Evolutionary conservation across 2,888 invertebrate species (phyloP).

Genomic region (Aspidiotus destructor): DNA sequence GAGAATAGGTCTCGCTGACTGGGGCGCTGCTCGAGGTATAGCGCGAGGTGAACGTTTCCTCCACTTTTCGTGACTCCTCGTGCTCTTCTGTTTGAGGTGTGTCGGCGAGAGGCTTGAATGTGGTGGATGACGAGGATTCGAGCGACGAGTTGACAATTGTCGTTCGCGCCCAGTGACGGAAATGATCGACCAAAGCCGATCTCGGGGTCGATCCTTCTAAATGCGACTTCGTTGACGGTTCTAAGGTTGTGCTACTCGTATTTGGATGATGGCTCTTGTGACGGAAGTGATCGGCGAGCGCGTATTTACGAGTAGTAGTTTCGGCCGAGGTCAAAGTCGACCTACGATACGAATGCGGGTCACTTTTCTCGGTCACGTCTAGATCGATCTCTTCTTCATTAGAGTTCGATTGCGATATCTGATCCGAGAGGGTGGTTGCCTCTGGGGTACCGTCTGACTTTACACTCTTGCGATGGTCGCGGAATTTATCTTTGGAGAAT

Average conservation of each 20-base stretch:
- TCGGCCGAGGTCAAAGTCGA: neutral
- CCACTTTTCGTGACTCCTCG: neutral
- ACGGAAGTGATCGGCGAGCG: neutral
- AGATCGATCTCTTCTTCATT: constrained; percentile 1
- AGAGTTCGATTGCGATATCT: constrained; percentile 1
- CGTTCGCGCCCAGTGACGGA: neutral
- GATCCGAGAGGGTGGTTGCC: neutral
- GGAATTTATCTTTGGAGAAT: neutral
- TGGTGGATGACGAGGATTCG: too few species aligned
- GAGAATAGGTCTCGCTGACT: neutral
- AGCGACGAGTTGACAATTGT: neutral
- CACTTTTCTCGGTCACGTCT: neutral
- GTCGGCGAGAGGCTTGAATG: too few species aligned
- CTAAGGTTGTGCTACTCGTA: neutral
- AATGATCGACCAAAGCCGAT: neutral
- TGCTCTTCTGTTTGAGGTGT: neutral
- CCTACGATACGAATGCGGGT: neutral
- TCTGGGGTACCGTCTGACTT: constrained; percentile 2
- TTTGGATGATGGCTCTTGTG: neutral
- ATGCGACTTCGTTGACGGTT: neutral
- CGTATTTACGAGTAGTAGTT: too few species aligned
- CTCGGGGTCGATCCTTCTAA: neutral
- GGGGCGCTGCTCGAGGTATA: neutral
- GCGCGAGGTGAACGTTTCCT: too few species aligned
- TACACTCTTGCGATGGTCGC: neutral